phyloP scores from a whole-genome alignment of 2,888 invertebrate species.

The Balanococcus diminutus region DNA sequence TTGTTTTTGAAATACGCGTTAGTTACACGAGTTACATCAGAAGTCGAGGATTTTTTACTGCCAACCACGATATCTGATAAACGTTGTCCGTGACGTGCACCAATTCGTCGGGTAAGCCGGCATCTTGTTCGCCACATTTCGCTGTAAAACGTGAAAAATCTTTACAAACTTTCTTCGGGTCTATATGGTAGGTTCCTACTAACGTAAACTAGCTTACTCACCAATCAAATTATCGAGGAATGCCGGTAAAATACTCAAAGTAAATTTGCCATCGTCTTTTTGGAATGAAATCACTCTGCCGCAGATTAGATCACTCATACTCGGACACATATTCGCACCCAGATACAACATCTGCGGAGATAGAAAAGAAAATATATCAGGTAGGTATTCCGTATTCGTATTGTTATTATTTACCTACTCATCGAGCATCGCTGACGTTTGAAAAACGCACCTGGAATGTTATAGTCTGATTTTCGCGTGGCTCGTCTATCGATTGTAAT shows the following conservation, averaged over 20 bases:
- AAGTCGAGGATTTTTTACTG: constrained; percentile 16
- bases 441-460: constrained; percentile 2
- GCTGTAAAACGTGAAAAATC: neutral
- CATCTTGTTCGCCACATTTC: neutral
- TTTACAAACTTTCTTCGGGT: too few species aligned
- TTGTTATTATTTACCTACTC: too few species aligned
- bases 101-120: neutral
- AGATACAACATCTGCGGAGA: constrained; percentile 35
- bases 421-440: too few species aligned
- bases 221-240: neutral
- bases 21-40: neutral
- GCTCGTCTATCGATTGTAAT: neutral
- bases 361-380: too few species aligned
- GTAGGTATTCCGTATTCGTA: too few species aligned
- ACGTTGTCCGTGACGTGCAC: neutral
- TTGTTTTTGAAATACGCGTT: too few species aligned
- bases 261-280: neutral
- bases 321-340: neutral
- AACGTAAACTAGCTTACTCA: neutral
- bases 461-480: neutral
- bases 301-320: constrained; percentile 6
- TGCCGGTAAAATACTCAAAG: neutral
- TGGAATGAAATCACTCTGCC: constrained; percentile 8
- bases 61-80: neutral
- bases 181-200: too few species aligned